Evolutionary conservation across 2,113 vertebrate genomes (phyloP).

Genomic region (Odontophorus gujanensis): DNA sequence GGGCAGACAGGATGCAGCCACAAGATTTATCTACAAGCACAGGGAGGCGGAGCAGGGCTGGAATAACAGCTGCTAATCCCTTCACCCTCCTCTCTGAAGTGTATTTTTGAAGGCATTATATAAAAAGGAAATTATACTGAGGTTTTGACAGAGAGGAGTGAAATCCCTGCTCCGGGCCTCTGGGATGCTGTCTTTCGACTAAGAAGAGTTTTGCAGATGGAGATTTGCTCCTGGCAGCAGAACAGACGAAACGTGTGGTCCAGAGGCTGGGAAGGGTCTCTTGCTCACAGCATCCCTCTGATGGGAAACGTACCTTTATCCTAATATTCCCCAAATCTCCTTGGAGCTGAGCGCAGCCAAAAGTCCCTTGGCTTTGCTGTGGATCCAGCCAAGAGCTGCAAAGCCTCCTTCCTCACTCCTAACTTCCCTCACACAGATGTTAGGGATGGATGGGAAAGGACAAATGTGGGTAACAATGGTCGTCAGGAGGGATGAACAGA

Average conservation of each 20-base stretch:
- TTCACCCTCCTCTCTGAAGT: background rate
- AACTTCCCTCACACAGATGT: background rate
- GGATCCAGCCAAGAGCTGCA: background rate
- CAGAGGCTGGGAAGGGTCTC: background rate
- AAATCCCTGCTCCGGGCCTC: background rate
- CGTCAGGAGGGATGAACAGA: too few relatives aligned
- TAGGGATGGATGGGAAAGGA: too few relatives aligned
- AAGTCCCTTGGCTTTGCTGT: background rate
- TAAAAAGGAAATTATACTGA: background rate
- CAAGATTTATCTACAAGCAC: background rate
- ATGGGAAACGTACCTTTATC: accelerated
- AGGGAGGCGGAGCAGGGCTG: background rate
- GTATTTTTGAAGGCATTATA: background rate
- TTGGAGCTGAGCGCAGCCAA: accelerated
- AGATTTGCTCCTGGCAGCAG: accelerated
- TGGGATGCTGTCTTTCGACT: background rate
- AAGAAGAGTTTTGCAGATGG: background rate
- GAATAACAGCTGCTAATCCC: background rate
- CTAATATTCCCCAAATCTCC: background rate
- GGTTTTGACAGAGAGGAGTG: background rate
- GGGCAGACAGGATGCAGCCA: background rate
- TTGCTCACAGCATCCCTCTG: accelerated
- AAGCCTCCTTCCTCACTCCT: background rate
- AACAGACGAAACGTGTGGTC: background rate
- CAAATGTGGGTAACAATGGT: too few relatives aligned